A percentile compares a stretch with the other conserved stretches of the same genome.
phyloP scores from a whole-genome alignment of 2,888 invertebrate genomes.

The Cerastis rubricosa region DNA sequence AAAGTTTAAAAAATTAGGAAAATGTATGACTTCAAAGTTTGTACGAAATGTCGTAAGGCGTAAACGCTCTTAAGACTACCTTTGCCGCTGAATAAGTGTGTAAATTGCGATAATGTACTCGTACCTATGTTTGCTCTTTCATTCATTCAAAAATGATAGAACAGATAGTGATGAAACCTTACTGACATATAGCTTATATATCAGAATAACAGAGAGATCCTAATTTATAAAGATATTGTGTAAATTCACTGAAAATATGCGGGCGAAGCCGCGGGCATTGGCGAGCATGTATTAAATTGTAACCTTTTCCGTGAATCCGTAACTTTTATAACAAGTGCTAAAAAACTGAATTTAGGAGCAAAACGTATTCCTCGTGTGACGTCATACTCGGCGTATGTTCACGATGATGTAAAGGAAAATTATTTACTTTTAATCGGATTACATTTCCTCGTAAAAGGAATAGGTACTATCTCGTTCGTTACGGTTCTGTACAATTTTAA shows the following conservation, averaged over 20 bases:
- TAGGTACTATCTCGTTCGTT: conserved; percentile 3
- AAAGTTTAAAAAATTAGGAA: no score
- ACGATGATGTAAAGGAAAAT: conserved; percentile 9
- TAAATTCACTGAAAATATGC: neutral
- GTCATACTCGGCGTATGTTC: neutral
- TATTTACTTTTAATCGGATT: conserved; percentile 6
- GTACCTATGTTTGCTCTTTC: neutral
- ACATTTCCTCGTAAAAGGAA: conserved; percentile 23
- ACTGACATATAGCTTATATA: neutral
- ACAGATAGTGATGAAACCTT: neutral
- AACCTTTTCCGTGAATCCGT: neutral
- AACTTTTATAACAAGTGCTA: conserved; percentile 16
- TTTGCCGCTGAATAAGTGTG: neutral
- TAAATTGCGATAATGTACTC: neutral
- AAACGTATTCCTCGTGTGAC: neutral
- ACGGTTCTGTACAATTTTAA: neutral
- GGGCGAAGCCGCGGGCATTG: neutral
- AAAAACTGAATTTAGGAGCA: conserved; percentile 22
- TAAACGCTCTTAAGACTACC: no score
- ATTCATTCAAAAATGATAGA: neutral
- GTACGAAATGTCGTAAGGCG: no score
- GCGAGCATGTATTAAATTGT: neutral
- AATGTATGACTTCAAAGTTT: no score
- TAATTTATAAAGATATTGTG: neutral
- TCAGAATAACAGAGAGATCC: neutral